Conservation (phyloP, 2,797 vertebrate species). For the Anas georgica region DNA sequence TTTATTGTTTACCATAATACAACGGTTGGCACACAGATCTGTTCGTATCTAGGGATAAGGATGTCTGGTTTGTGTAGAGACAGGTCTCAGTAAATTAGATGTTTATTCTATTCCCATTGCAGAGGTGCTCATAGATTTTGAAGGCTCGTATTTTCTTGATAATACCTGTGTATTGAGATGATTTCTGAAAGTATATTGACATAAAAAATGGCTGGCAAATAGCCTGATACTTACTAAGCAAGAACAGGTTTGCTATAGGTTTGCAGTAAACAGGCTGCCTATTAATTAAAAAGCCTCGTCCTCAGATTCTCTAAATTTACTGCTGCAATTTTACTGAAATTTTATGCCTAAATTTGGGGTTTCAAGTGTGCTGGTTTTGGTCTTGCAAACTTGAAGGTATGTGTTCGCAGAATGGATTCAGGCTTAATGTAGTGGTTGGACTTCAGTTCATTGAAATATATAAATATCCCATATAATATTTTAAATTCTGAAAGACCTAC, state of each 20-base stretch:
- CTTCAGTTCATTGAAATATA: not conserved
- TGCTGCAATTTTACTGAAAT: not conserved
- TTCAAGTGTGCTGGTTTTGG: not conserved
- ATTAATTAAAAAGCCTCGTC: not conserved
- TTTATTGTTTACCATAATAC: not conserved
- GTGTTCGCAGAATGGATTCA: not conserved
- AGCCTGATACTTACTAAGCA: not conserved
- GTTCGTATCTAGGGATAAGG: not conserved
- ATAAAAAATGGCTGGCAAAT: not conserved
- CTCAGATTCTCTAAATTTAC: not conserved
- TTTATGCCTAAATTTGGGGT: not conserved
- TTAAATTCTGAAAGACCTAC: not conserved
- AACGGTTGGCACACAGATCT: not conserved
- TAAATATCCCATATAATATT: not conserved
- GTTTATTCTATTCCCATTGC: not conserved
- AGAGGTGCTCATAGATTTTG: not conserved
- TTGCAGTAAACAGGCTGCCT: not conserved
- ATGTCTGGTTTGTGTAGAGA: not conserved
- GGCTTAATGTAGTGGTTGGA: not conserved
- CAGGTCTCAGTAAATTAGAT: not conserved
- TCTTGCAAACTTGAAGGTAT: not conserved
- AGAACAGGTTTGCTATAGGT: not conserved
- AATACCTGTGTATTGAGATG: not conserved
- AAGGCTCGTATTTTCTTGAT: not conserved
- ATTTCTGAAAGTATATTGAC: not conserved